Percentiles rank a stretch among this genome's conserved stretches.
Conservation (phyloP, 2,888 invertebrate species). For the Oscheius sp. region DNA sequence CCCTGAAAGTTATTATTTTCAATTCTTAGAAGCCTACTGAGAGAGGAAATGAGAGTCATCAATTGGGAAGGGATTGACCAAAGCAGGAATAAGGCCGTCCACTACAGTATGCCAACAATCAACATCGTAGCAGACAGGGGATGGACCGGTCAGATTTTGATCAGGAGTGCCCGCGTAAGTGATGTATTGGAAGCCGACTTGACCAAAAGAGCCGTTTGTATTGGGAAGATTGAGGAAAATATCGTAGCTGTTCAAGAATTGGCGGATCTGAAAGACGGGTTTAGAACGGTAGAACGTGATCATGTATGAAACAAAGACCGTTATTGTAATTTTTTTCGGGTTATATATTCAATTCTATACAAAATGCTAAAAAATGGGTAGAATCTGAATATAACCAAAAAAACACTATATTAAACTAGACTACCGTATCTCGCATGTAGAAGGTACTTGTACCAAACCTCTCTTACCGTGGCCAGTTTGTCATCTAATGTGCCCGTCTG, state of each 20-base stretch:
- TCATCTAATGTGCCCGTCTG: constrained; percentile 9
- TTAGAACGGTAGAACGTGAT: no score
- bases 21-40: not conserved
- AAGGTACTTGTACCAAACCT: not conserved
- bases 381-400: no score
- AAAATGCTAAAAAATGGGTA: no score
- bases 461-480: constrained; percentile 17
- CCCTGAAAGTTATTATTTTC: constrained; percentile 15
- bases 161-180: constrained; percentile 9
- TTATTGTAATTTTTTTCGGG: no score
- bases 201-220: not conserved
- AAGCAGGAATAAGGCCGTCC: not conserved
- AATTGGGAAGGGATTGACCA: constrained; percentile 7
- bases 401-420: no score
- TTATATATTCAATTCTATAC: no score
- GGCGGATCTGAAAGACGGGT: constrained; percentile 16
- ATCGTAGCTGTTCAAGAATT: constrained; percentile 19
- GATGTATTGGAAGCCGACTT: constrained; percentile 16
- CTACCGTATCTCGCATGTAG: no score
- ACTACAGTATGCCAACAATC: constrained; percentile 22
- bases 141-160: not conserved
- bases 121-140: constrained; percentile 1
- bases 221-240: constrained; percentile 15
- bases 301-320: no score
- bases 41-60: constrained; percentile 12